Evolutionary conservation across 2,797 vertebrate species (phyloP).

Genomic region (Rhabdophis nuchalis): DNA sequence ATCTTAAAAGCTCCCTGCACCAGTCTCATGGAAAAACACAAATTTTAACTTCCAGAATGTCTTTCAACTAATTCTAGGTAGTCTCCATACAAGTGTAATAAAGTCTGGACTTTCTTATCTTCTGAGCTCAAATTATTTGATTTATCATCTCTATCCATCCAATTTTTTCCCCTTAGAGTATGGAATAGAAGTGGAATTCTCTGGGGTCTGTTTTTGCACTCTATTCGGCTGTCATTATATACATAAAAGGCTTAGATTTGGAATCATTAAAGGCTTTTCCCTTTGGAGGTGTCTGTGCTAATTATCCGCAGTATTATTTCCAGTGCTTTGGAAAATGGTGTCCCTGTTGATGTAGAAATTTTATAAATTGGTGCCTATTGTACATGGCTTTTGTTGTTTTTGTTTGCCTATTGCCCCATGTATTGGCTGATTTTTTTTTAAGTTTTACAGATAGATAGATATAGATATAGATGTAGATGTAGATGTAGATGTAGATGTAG

Average conservation of each 20-base stretch:
- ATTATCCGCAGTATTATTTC: background rate
- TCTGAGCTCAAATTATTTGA: background rate
- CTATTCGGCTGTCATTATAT: background rate
- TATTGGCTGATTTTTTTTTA: background rate
- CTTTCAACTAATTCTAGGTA: background rate
- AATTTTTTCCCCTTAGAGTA: background rate
- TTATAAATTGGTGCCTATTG: background rate
- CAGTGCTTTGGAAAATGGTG: background rate
- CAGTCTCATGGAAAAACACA: background rate
- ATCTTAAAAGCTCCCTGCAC: background rate
- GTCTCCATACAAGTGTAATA: background rate
- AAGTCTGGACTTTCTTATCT: background rate
- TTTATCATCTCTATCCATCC: background rate
- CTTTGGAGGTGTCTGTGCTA: background rate
- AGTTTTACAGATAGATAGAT: no score
- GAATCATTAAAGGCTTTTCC: background rate
- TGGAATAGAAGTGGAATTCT: background rate
- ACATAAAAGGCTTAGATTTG: background rate
- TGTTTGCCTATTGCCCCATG: background rate
- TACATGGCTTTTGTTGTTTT: background rate
- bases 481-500: no score
- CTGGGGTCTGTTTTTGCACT: background rate
- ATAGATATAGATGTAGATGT: no score
- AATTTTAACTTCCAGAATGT: background rate
- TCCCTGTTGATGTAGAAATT: background rate